Percentiles rank a stretch among this genome's conserved stretches.
These are phyloP conservation scores for Microctonus aethiopoides DNA, from an alignment of 2,888 invertebrate species.

Conservation along the genomic window DNA sequence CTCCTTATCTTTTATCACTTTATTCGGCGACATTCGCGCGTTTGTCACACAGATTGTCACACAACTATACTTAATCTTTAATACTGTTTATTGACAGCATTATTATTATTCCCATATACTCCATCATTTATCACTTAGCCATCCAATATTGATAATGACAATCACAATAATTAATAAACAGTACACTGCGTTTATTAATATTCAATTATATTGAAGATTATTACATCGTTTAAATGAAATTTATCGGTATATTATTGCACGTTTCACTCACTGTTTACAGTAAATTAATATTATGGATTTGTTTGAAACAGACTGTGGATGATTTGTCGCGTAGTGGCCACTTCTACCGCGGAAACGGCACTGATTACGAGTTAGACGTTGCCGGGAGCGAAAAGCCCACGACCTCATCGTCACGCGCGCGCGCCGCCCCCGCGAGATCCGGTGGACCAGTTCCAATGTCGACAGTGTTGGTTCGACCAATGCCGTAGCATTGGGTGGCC, in stretches of 20 bases:
- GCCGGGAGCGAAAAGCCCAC: conserved; percentile 54
- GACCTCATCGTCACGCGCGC: conserved; percentile 44
- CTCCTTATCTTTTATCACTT: conserved; percentile 51
- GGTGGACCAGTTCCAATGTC: conserved; percentile 55
- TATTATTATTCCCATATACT: background rate
- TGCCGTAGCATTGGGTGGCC: conserved; percentile 48
- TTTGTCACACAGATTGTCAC: conserved; percentile 35
- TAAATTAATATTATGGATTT: background rate
- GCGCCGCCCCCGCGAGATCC: conserved; percentile 61
- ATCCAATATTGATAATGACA: background rate
- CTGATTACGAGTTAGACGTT: conserved; percentile 63
- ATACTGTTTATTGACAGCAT: background rate
- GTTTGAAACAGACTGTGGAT: conserved; percentile 23
- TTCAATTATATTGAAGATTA: background rate
- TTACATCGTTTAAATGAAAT: background rate
- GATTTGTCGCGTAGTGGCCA: conserved; percentile 61
- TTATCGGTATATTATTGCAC: background rate
- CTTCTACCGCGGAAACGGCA: conserved; percentile 66
- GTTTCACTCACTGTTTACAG: background rate
- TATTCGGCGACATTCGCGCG: conserved; percentile 49
- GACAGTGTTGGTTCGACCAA: conserved; percentile 50
- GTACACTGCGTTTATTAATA: background rate
- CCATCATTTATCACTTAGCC: background rate
- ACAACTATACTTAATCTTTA: background rate
- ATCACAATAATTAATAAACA: conserved; percentile 8